These are phyloP conservation scores for Oxyscelio sp. DNA, from an alignment of 2,888 invertebrate genomes.

Conservation along the genomic window DNA sequence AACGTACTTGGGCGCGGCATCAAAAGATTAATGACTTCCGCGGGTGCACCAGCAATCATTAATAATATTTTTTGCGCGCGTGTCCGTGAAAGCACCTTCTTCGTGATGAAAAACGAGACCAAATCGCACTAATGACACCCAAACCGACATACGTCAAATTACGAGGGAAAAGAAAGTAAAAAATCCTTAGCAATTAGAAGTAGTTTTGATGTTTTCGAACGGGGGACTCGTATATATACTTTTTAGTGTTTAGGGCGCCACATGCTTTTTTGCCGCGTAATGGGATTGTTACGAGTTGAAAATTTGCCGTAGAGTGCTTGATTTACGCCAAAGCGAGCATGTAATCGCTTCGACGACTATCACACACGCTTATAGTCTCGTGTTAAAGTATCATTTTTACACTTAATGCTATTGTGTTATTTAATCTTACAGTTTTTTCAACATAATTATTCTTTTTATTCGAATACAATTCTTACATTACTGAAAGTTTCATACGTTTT, in stretches of 20 bases:
- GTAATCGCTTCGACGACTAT: slow-evolving; percentile 41
- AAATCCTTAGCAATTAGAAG: slow-evolving; percentile 33
- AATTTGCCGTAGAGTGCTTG: slow-evolving; percentile 44
- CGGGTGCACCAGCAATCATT: slow-evolving; percentile 78
- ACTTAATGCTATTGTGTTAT: background rate
- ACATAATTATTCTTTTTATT: too few relatives aligned
- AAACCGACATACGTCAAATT: slow-evolving; percentile 49
- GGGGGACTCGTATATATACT: slow-evolving; percentile 29
- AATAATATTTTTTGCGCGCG: slow-evolving; percentile 79
- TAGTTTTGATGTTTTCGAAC: slow-evolving; percentile 1
- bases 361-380: too few relatives aligned
- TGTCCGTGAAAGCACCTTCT: slow-evolving; percentile 60
- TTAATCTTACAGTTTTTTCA: too few relatives aligned
- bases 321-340: slow-evolving; percentile 52
- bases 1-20: slow-evolving; percentile 74
- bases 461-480: too few relatives aligned
- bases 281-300: slow-evolving; percentile 37
- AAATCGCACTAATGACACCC: slow-evolving; percentile 58
- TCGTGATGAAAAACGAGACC: slow-evolving; percentile 51
- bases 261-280: slow-evolving; percentile 23
- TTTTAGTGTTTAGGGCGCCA: slow-evolving; percentile 13
- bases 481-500: too few relatives aligned
- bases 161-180: slow-evolving; percentile 23
- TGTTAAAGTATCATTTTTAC: slow-evolving; percentile 16
- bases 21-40: slow-evolving; percentile 80